phyloP scores from a whole-genome alignment of 2,797 vertebrate genomes.

The Molossus alvarezi region DNA sequence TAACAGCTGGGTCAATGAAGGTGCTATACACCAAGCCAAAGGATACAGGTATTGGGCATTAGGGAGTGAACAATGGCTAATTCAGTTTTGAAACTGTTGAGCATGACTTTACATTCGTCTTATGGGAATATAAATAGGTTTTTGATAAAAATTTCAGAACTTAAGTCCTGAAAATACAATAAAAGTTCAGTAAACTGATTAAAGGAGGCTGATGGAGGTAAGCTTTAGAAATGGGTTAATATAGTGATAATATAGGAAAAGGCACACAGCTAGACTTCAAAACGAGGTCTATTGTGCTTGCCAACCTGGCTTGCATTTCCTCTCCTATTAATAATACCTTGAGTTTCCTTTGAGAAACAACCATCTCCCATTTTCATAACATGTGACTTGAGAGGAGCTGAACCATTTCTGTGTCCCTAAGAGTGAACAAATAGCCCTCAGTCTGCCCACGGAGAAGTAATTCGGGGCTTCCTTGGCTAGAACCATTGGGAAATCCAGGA shows the following conservation, averaged over 20 bases:
- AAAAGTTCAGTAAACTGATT: slow-evolving; percentile 22
- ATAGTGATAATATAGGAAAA: background rate
- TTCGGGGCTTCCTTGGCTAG: background rate
- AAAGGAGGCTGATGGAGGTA: background rate
- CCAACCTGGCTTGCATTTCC: background rate
- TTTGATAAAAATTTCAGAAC: background rate
- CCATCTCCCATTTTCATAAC: background rate
- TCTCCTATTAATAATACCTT: background rate
- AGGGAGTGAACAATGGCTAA: background rate
- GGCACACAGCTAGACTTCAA: background rate
- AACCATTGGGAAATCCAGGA: background rate
- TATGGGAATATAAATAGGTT: background rate
- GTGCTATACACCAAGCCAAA: background rate
- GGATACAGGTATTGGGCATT: background rate
- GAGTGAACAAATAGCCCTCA: background rate
- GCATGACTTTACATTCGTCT: background rate
- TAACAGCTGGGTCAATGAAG: background rate
- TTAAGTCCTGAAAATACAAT: background rate
- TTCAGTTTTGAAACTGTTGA: slow-evolving; percentile 38
- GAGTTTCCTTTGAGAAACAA: slow-evolving; percentile 44
- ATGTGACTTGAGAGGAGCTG: background rate
- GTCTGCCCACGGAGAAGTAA: background rate
- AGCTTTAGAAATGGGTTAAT: slow-evolving; percentile 37
- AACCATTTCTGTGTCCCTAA: background rate
- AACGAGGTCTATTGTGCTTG: background rate